A percentile compares a stretch with the other conserved stretches of the same genome.
These are phyloP conservation scores for Microcebus tavaratra DNA, from an alignment of 2,113 vertebrate species.

Conservation along the genomic window DNA sequence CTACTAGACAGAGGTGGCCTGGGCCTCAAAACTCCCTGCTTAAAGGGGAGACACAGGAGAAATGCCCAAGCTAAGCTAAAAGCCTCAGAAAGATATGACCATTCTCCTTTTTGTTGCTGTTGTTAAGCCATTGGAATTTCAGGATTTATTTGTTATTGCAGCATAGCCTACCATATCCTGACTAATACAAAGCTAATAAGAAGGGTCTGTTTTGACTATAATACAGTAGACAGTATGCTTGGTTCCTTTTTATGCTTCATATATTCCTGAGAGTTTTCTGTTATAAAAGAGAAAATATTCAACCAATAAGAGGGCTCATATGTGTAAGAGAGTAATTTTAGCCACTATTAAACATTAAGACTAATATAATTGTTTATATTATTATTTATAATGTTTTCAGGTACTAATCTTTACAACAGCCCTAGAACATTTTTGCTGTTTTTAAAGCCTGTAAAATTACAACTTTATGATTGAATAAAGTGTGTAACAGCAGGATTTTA, in stretches of 20 bases:
- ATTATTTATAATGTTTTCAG: conserved; percentile 30
- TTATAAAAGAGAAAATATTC: conserved; percentile 51
- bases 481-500: conserved; percentile 41
- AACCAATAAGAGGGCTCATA: conserved; percentile 17
- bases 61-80: not conserved
- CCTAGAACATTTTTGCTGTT: not conserved
- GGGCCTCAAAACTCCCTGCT: not conserved
- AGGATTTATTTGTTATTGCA: conserved; percentile 42
- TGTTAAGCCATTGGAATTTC: not conserved
- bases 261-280: conserved; percentile 19
- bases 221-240: not conserved
- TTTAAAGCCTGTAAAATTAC: conserved; percentile 47
- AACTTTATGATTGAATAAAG: conserved; percentile 42
- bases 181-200: conserved; percentile 34
- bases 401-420: not conserved
- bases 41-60: not conserved
- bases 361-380: not conserved
- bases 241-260: conserved; percentile 23
- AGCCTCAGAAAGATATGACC: not conserved
- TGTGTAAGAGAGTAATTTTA: conserved; percentile 29
- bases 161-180: not conserved
- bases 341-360: conserved; percentile 59
- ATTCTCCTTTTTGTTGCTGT: not conserved
- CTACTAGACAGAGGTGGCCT: not conserved
- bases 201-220: conserved; percentile 3